phyloP scores from a whole-genome alignment of 2,113 vertebrate genomes.

The Apteryx mantelli region DNA sequence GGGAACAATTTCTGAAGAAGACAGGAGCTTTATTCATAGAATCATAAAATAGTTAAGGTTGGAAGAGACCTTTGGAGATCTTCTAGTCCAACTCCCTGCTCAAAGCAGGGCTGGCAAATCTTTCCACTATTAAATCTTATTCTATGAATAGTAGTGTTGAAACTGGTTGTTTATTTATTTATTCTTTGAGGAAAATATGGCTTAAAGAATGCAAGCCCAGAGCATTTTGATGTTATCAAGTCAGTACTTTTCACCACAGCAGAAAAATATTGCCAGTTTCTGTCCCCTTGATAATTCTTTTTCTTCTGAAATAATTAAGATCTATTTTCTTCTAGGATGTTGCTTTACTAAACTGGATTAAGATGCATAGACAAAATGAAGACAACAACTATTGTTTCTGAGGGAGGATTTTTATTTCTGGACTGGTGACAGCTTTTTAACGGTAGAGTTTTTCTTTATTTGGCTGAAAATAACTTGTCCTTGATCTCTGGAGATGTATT shows the following conservation, averaged over 20 bases:
- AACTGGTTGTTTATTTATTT: not conserved
- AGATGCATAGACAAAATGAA: not conserved
- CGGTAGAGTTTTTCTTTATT: not conserved
- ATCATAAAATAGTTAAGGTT: not conserved
- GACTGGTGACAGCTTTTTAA: not conserved
- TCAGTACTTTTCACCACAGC: not conserved
- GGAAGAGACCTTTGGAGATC: not conserved
- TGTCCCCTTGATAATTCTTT: not conserved
- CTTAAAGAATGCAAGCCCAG: not conserved
- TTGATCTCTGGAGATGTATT: not conserved
- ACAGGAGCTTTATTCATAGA: conserved; percentile 22
- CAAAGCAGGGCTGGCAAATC: not conserved
- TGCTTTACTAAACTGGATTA: not conserved
- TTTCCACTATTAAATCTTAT: not conserved
- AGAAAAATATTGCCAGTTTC: not conserved
- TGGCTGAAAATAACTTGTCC: not conserved
- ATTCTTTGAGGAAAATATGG: not conserved
- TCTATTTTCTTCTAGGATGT: not conserved
- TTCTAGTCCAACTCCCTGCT: not conserved
- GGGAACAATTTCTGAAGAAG: conserved; percentile 35
- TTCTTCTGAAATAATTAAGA: not conserved
- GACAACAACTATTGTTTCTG: not conserved
- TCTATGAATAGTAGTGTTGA: not conserved
- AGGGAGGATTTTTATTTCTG: not conserved
- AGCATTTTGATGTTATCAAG: not conserved